A percentile compares a stretch with the other conserved stretches of the same genome.
Conservation (phyloP, 2,797 vertebrate genomes). For the Uromys caudimaculatus region DNA sequence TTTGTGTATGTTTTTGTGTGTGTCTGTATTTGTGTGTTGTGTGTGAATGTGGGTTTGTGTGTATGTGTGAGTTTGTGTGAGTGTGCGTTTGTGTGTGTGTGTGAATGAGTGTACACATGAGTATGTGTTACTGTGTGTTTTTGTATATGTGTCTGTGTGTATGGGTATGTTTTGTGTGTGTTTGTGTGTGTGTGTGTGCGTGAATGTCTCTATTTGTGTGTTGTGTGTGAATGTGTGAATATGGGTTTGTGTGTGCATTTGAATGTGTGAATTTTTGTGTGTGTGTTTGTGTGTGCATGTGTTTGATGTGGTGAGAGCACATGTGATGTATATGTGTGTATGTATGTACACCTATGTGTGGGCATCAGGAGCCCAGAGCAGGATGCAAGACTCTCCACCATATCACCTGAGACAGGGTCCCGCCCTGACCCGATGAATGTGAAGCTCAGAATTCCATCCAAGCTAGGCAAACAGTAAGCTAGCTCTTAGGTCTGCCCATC, state of each 20-base stretch:
- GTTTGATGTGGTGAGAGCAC: neutral
- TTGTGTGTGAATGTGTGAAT: neutral
- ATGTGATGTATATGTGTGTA: neutral
- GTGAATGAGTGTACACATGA: too few relatives aligned
- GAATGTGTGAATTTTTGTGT: too few relatives aligned
- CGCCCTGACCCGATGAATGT: neutral
- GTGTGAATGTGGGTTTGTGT: too few relatives aligned
- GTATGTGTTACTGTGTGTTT: neutral
- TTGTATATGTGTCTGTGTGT: neutral
- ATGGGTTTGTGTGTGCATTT: neutral
- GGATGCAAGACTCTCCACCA: neutral
- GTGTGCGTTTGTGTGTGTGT: too few relatives aligned
- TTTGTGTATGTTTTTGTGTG: too few relatives aligned
- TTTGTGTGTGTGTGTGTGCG: neutral
- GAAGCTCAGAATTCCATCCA: neutral
- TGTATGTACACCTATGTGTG: neutral
- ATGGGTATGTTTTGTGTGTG: neutral
- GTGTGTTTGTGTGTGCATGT: neutral
- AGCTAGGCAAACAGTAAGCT: neutral
- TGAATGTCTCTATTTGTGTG: neutral
- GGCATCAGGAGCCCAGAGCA: neutral
- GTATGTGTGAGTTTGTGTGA: too few relatives aligned
- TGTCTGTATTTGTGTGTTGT: too few relatives aligned
- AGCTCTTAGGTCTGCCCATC: neutral
- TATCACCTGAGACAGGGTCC: neutral